These are phyloP conservation scores for Gerris lacustris DNA, from an alignment of 2,888 invertebrate species.

Conservation along the genomic window DNA sequence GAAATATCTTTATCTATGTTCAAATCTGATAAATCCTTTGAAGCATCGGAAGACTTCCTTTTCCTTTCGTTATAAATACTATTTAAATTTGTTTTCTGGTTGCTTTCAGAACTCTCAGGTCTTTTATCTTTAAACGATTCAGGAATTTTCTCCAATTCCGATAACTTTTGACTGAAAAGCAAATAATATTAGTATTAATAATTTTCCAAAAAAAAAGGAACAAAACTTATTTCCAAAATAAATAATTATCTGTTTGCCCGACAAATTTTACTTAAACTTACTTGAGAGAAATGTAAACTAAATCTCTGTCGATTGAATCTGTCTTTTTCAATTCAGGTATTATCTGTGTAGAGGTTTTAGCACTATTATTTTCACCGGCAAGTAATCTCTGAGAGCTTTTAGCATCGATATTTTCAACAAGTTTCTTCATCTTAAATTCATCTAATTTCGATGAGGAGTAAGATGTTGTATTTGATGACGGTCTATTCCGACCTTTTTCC, in stretches of 20 bases:
- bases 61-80: rapidly evolving
- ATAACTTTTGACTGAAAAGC: background rate
- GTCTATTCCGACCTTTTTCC: constrained; percentile 8
- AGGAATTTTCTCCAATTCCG: background rate
- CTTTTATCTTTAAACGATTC: background rate
- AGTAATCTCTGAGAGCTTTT: too few species aligned
- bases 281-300: background rate
- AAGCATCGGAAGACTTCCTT: too few species aligned
- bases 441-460: background rate
- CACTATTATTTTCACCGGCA: background rate
- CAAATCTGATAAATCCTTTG: background rate
- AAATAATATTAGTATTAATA: background rate
- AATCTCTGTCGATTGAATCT: background rate
- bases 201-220: background rate
- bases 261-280: background rate
- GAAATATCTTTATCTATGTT: background rate
- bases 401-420: too few species aligned
- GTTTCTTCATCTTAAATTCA: background rate
- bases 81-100: background rate
- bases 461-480: background rate
- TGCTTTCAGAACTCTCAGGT: background rate
- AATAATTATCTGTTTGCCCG: background rate
- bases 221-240: too few species aligned
- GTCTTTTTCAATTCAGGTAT: background rate
- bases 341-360: background rate